Conservation (phyloP, 1,140 invertebrate species). For the Lethocerus indicus region DNA sequence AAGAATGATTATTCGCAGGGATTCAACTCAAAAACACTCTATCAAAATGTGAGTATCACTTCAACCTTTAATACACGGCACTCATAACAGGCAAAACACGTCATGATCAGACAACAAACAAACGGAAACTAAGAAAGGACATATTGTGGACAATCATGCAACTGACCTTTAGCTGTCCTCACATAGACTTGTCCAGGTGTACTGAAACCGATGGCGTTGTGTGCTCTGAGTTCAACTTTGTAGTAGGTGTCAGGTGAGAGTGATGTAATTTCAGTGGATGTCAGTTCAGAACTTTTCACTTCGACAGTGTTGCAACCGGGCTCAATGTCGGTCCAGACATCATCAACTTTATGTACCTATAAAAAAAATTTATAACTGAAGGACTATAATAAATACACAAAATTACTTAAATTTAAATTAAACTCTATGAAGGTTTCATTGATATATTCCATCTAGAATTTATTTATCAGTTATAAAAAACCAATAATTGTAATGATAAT, state of each 20-base stretch:
- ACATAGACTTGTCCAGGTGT: slow-evolving; percentile 52
- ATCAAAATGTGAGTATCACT: background rate
- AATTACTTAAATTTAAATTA: background rate
- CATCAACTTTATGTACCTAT: slow-evolving; percentile 20
- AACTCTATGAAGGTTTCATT: too few species aligned
- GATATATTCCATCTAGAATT: background rate
- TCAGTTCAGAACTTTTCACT: slow-evolving; percentile 35
- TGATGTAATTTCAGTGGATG: slow-evolving; percentile 41
- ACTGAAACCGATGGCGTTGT: slow-evolving; percentile 68
- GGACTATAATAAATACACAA: background rate
- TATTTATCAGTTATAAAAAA: background rate
- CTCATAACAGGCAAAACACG: background rate
- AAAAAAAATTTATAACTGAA: slow-evolving; percentile 4
- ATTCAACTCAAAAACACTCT: background rate
- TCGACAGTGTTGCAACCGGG: slow-evolving; percentile 36
- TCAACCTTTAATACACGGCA: too few species aligned
- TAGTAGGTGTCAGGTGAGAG: slow-evolving; percentile 62
- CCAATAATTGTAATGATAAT: background rate
- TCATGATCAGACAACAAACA: background rate
- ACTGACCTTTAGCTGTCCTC: slow-evolving; percentile 73
- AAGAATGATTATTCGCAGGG: too few species aligned
- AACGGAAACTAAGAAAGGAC: background rate
- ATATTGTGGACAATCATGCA: slow-evolving; percentile 14
- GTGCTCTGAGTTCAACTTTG: slow-evolving; percentile 61
- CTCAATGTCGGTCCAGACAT: slow-evolving; percentile 36